phyloP scores from a whole-genome alignment of 2,888 invertebrate species.

The Hofmannophila pseudospretella region DNA sequence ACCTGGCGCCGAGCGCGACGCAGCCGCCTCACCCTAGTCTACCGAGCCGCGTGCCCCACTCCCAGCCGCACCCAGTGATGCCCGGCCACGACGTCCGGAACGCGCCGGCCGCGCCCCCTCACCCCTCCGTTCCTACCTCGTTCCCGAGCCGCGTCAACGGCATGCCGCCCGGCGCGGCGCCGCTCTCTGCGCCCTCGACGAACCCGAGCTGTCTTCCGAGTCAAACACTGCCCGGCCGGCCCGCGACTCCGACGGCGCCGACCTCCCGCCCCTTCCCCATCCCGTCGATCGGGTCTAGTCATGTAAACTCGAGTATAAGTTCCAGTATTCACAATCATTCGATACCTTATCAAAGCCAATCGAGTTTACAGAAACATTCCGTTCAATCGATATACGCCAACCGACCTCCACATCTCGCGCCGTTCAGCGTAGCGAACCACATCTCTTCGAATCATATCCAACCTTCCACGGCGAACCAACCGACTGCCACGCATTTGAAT shows the following conservation, averaged over 20 bases:
- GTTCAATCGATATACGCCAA: slow-evolving; percentile 57
- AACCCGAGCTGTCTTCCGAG: slow-evolving; percentile 64
- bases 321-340: slow-evolving; percentile 66
- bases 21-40: slow-evolving; percentile 45
- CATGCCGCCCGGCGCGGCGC: slow-evolving; percentile 42
- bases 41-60: slow-evolving; percentile 45
- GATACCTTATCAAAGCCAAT: slow-evolving; percentile 64
- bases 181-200: slow-evolving; percentile 48
- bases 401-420: slow-evolving; percentile 62
- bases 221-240: slow-evolving; percentile 53
- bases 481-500: slow-evolving; percentile 55
- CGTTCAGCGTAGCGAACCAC: slow-evolving; percentile 61
- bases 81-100: slow-evolving; percentile 55
- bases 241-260: slow-evolving; percentile 53
- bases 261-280: slow-evolving; percentile 58
- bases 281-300: slow-evolving; percentile 73
- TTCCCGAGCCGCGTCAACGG: slow-evolving; percentile 51
- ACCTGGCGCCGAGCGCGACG: slow-evolving; percentile 28
- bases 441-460: slow-evolving; percentile 77
- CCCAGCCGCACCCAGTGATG: slow-evolving; percentile 52
- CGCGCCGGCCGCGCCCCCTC: slow-evolving; percentile 32
- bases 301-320: slow-evolving; percentile 68
- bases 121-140: slow-evolving; percentile 62
- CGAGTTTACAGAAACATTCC: slow-evolving; percentile 73
- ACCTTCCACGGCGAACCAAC: slow-evolving; percentile 58